Base-by-base conservation (phyloP, 2,113 vertebrate species). In the Peromyscus leucopus region DNA sequence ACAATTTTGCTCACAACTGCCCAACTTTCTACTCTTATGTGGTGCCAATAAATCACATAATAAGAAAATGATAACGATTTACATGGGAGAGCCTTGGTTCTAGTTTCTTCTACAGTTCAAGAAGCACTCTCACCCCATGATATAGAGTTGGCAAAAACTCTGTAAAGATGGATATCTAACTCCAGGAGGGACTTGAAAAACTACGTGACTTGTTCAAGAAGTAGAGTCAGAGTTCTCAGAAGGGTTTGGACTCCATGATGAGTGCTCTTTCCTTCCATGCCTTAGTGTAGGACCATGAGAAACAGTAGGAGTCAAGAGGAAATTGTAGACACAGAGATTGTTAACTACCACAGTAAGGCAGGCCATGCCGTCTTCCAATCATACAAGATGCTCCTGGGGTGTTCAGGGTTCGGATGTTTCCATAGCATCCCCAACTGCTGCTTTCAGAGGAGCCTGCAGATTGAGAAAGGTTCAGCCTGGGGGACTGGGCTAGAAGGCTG, bases 341-440 rank as follows among this genome's bases (percentile, higher is more conserved):
- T 76, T 28, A 93, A 87, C 8, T 95, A 98, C 98, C 98, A 26
- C 94, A 98, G 15, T 90, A 92, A 28, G 69, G 94, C 42, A 98
- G 93, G 22, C 98, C 98, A 48, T 97, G 89, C 51, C 95, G 96
- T 89, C 94, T 98, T 91, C 97, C 98, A 0, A 98, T 91, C 93
- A 48, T 42, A 2, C 98, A 98, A 15, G 99, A 98, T 0, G 98
- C 96, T 0, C 87, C 98, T 0, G 98, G 99, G 55, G 97, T 98
- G 28, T 98, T 95, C 55, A 99, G 90, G 74, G 98, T 89, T 0
- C 69, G 98, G 93, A 99, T 85, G 89, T 99, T 98, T 0, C 99
- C 99, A 95, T 98, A 98, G 96, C 98, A 98, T 93, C 98, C 98
- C 97, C 92, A 97, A 0, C 57, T 94, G 93, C 97, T 92, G 80